Evolutionary conservation across 2,888 invertebrate species (phyloP).

Genomic region (Electrophaes corylata): DNA sequence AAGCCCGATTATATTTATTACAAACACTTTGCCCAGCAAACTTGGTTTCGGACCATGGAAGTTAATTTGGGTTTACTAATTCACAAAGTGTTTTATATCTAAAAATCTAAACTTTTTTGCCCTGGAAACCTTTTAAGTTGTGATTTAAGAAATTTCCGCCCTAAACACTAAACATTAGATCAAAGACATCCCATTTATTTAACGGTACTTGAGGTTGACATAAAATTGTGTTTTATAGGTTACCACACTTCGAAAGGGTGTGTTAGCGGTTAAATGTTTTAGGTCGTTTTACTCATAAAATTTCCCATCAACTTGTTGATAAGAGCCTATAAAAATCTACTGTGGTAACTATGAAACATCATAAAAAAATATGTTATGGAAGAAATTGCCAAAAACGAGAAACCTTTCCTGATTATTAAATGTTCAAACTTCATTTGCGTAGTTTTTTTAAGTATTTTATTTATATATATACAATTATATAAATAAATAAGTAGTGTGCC

Average conservation of each 20-base stretch:
- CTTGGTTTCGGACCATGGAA: too few relatives aligned
- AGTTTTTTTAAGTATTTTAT: too few relatives aligned
- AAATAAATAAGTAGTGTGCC: too few relatives aligned
- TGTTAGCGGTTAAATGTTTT: conserved; percentile 28
- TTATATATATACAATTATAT: too few relatives aligned
- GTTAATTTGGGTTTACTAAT: too few relatives aligned
- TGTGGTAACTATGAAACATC: conserved; percentile 9
- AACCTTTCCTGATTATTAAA: too few relatives aligned
- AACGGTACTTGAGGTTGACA: conserved; percentile 57
- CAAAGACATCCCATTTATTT: conserved; percentile 40
- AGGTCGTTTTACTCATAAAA: conserved; percentile 54
- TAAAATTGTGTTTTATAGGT: conserved; percentile 65
- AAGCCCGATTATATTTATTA: too few relatives aligned
- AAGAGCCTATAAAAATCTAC: conserved; percentile 38
- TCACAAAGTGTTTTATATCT: too few relatives aligned
- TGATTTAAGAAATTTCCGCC: neutral
- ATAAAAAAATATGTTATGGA: conserved; percentile 7
- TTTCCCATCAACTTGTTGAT: conserved; percentile 56
- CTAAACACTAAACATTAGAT: conserved; percentile 26
- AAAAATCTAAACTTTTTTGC: too few relatives aligned
- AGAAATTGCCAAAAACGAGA: too few relatives aligned
- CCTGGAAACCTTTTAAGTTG: neutral
- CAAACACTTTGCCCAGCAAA: too few relatives aligned
- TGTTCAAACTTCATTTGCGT: too few relatives aligned
- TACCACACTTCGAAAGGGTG: conserved; percentile 52